phyloP scores from a whole-genome alignment of 2,113 vertebrate genomes.

The Catharus minimus region DNA sequence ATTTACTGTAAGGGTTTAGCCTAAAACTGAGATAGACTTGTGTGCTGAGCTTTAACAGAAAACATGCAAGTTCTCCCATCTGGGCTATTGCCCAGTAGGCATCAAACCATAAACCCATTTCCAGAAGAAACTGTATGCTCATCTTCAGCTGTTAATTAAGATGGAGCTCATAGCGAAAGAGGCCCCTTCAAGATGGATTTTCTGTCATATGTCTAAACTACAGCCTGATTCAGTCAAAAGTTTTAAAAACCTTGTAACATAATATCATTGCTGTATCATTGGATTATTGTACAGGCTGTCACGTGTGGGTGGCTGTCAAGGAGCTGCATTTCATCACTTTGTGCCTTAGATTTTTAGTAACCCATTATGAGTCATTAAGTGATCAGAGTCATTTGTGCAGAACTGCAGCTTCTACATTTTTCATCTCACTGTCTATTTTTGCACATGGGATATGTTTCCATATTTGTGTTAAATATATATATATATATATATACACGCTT shows the following conservation, averaged over 20 bases:
- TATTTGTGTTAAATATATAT: constrained; percentile 10
- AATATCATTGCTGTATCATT: background rate
- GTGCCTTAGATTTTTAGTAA: constrained; percentile 15
- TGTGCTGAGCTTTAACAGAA: background rate
- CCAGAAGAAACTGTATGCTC: background rate
- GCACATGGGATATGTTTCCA: constrained; percentile 21
- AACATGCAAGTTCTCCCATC: background rate
- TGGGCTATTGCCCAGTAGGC: background rate
- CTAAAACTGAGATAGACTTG: background rate
- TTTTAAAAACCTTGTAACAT: background rate
- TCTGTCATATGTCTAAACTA: background rate
- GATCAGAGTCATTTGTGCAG: constrained; percentile 62
- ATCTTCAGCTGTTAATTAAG: background rate
- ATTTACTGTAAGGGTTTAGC: background rate
- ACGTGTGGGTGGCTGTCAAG: constrained; percentile 44
- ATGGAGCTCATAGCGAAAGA: background rate
- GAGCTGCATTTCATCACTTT: constrained; percentile 59
- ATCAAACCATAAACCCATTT: background rate
- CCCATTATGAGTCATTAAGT: constrained; percentile 72
- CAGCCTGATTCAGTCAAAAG: background rate
- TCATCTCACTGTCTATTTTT: constrained; percentile 64
- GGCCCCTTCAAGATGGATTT: background rate
- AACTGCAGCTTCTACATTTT: constrained; percentile 49
- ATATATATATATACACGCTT: background rate
- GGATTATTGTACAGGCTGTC: constrained; percentile 26